Conservation (phyloP, 2,797 vertebrate species). For the Sebastolobus altivelis region DNA sequence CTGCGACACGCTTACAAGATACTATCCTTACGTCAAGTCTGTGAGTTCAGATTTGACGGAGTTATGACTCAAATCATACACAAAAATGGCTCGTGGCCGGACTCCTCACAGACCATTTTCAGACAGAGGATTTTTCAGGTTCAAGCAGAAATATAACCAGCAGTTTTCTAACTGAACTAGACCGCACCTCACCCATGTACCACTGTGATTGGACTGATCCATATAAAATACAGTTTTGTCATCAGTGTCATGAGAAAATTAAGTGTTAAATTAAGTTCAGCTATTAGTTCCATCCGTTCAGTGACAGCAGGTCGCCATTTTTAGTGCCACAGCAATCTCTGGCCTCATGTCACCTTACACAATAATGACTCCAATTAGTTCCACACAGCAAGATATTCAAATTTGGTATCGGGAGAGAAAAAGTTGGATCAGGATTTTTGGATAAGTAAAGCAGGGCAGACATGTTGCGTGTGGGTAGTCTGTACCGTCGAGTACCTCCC, state of each 20-base stretch:
- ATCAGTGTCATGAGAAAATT: neutral
- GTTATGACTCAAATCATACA: neutral
- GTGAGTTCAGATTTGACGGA: neutral
- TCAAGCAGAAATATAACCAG: neutral
- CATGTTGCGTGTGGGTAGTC: no score
- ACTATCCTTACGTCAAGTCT: neutral
- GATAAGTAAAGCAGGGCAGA: neutral
- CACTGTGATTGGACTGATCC: neutral
- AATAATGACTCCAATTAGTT: neutral
- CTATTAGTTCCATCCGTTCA: neutral
- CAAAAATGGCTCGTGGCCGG: neutral
- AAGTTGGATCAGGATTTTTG: neutral
- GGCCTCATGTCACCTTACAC: neutral
- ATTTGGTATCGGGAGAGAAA: neutral
- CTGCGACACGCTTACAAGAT: neutral
- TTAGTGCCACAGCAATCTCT: neutral
- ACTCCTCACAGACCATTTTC: neutral
- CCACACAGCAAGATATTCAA: neutral
- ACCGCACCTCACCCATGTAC: neutral
- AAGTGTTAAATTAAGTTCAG: neutral
- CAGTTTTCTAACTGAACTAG: neutral
- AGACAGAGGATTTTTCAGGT: neutral
- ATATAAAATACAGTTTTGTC: neutral
- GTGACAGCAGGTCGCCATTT: neutral
- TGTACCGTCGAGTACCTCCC: neutral